Conservation (phyloP, 2,797 vertebrate genomes). For the Chaetodon trifasciatus region DNA sequence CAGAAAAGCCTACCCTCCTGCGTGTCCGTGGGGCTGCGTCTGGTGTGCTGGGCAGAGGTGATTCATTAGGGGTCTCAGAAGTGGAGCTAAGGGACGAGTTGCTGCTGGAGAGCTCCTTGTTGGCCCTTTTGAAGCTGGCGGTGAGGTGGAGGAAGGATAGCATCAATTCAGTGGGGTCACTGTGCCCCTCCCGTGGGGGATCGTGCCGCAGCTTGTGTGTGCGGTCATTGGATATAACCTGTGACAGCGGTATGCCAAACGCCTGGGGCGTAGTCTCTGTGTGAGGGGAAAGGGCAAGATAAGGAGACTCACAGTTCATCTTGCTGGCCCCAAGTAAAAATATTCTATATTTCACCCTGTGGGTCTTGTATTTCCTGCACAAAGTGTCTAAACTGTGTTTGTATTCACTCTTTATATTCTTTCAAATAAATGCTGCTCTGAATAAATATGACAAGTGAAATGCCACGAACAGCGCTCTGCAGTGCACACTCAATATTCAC, state of each 20-base stretch:
- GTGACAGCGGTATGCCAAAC: constrained; percentile 95
- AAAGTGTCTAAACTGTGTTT: constrained; percentile 2
- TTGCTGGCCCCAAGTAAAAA: constrained; percentile 43
- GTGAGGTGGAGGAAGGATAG: constrained; percentile 92
- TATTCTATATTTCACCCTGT: constrained; percentile 6
- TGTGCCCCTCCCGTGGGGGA: constrained; percentile 89
- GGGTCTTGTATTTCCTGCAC: constrained; percentile 3
- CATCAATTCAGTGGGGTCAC: constrained; percentile 91
- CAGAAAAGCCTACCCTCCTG: constrained; percentile 89
- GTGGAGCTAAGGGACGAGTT: constrained; percentile 98
- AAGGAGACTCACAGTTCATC: constrained; percentile 56
- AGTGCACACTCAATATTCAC: constrained; percentile 54
- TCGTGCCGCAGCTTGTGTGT: constrained; percentile 94
- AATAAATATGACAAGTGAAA: constrained; percentile 37
- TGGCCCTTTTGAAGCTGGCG: constrained; percentile 87
- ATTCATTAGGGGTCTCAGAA: constrained; percentile 94
- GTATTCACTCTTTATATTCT: constrained; percentile 6
- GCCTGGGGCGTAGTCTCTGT: constrained; percentile 93
- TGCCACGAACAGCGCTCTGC: constrained; percentile 22
- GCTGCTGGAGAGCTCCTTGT: constrained; percentile 98
- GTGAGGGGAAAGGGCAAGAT: constrained; percentile 29
- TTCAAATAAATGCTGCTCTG: constrained; percentile 44
- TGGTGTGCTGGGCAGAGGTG: constrained; percentile 87
- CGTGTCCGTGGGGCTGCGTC: constrained; percentile 89
- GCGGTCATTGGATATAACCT: constrained; percentile 96